Evolutionary conservation across 2,113 vertebrate genomes (phyloP).

Genomic region (Aptenodytes patagonicus): DNA sequence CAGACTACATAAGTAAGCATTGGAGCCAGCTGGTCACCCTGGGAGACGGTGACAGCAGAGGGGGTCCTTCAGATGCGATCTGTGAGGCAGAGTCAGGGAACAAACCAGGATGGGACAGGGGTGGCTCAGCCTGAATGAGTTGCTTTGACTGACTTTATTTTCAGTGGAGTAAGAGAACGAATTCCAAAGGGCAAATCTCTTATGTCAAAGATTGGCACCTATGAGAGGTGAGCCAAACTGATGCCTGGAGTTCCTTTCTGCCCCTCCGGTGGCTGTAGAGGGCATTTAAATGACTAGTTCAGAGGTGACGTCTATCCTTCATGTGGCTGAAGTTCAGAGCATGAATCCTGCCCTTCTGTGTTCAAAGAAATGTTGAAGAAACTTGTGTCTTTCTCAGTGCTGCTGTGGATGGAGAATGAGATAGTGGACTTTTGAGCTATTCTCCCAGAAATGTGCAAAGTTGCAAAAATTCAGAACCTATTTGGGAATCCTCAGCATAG

Average conservation of each 20-base stretch:
- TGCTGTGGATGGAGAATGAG: neutral
- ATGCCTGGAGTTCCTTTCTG: neutral
- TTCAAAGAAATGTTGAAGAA: neutral
- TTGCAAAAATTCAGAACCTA: slow-evolving; percentile 50
- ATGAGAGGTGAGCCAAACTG: neutral
- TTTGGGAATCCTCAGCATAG: slow-evolving; percentile 52
- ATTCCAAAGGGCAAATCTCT: neutral
- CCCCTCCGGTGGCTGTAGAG: neutral
- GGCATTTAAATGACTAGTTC: neutral
- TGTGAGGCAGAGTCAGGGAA: neutral
- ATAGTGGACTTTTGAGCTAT: neutral
- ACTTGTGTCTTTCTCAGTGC: neutral
- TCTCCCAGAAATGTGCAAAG: slow-evolving; percentile 57
- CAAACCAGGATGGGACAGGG: neutral
- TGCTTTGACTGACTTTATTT: neutral
- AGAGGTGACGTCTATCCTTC: neutral
- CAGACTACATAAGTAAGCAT: accelerated
- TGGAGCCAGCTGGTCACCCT: neutral
- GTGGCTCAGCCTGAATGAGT: neutral
- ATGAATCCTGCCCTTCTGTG: neutral
- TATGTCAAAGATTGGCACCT: neutral
- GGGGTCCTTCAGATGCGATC: neutral
- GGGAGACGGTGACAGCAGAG: neutral
- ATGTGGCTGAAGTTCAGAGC: neutral
- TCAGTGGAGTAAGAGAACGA: neutral